phyloP scores from a whole-genome alignment of 2,797 vertebrate genomes.

The Intellagama lesueurii region DNA sequence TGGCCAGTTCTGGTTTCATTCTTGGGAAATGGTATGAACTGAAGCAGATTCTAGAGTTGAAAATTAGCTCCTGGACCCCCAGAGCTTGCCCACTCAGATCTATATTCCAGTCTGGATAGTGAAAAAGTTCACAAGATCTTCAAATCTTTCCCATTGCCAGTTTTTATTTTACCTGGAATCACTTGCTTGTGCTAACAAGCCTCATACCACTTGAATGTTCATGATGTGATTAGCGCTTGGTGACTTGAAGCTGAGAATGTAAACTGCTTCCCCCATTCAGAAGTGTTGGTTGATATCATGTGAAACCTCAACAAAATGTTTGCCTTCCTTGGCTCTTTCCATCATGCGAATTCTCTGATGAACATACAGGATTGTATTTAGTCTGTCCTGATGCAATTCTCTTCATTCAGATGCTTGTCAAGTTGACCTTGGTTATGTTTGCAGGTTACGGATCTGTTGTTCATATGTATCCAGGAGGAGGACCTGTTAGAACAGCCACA shows the following conservation, averaged over 20 bases:
- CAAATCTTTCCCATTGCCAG: background rate
- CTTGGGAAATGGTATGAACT: too few relatives aligned
- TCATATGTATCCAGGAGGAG: slow-evolving; percentile 94
- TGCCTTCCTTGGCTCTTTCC: background rate
- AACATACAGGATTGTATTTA: background rate
- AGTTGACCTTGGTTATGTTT: background rate
- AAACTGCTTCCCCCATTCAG: background rate
- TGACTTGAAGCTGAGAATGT: background rate
- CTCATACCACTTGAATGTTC: background rate
- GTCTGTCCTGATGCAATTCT: background rate
- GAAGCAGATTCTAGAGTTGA: too few relatives aligned
- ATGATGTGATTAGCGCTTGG: background rate
- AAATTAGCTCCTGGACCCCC: too few relatives aligned
- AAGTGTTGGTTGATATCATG: background rate
- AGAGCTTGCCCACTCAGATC: too few relatives aligned
- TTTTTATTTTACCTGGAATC: background rate
- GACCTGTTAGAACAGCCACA: slow-evolving; percentile 89
- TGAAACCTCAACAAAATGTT: background rate
- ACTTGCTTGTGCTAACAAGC: background rate
- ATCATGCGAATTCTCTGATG: background rate
- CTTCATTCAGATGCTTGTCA: background rate
- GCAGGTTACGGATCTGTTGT: slow-evolving; percentile 93
- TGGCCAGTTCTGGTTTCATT: too few relatives aligned
- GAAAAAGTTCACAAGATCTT: background rate
- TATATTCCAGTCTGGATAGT: background rate